Base-by-base conservation (phyloP, 1,140 invertebrate genomes). In the Zaprionus lachaisei region DNA sequence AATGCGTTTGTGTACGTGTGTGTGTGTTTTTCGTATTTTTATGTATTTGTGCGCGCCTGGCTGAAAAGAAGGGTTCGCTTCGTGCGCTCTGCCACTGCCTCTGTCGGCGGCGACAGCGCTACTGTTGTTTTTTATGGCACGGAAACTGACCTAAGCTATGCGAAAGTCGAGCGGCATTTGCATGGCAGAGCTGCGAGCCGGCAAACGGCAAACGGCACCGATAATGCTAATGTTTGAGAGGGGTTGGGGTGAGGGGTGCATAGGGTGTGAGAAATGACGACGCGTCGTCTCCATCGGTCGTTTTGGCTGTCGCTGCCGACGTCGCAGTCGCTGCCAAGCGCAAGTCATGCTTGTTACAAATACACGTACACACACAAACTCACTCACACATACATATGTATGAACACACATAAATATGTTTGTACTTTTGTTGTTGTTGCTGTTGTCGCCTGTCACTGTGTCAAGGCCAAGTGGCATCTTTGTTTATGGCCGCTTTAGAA, bases 401-500 rank as follows among this genome's bases (percentile, higher is more conserved):
- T 15, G 17, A 17, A 34, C 12, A 22, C 47, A 34, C 54, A 31
- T 22, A 66, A 22, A 26, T 70, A 34, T 17, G 2, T 57, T 17
- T 67, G 26, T 28, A 54, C 47, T 61, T 71, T 77, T 54, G 62
- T 74, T 62, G 49, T 66, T 68, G 55, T 63, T 71, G 67, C 61
- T 77, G 79, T 65, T 62, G 69, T 54, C 62, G 80, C 66, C 83
- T 86, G 78, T 84, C 78, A 87, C 74, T 87, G 84, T 87, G 84
- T 87, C 84, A 87, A 87, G 84, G 84, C 89, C 84, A 89, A 90
- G 85, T 89, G 78, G 84, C 87, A 78, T 90, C 77, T 74, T 75
- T 76, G 73, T 76, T 76, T 76, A 76, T 76, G 73, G 65, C 73
- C 73, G 71, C 73, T 76, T 76, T 76, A 76, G 73, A 72, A 76